Evolutionary conservation across 2,113 vertebrate species (phyloP).

Genomic region (Chaetodon trifascialis): DNA sequence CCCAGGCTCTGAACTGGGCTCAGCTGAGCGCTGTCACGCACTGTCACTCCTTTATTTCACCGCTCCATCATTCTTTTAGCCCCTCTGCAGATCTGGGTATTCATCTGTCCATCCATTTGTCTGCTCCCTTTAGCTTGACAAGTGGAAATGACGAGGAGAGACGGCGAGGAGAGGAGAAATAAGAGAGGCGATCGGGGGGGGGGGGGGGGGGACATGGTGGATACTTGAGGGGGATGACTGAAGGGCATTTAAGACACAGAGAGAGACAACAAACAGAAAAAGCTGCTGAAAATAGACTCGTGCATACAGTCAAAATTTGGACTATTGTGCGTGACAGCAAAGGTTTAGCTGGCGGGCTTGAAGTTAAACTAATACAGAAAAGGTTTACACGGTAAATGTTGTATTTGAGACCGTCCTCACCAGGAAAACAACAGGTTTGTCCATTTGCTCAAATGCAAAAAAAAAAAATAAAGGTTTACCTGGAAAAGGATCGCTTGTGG

Average conservation of each 20-base stretch:
- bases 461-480: neutral
- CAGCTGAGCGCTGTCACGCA: constrained; percentile 67
- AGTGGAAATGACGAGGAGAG: constrained; percentile 70
- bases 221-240: constrained; percentile 36
- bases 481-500: neutral
- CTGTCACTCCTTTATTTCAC: constrained; percentile 75
- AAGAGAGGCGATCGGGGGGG: neutral
- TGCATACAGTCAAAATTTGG: neutral
- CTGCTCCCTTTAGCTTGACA: constrained; percentile 74
- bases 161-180: constrained; percentile 24
- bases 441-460: neutral
- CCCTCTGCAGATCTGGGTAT: constrained; percentile 70
- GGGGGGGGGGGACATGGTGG: neutral
- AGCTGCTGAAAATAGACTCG: neutral
- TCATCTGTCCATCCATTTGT: constrained; percentile 75
- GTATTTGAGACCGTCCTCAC: neutral
- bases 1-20: constrained; percentile 47
- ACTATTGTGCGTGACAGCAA: neutral
- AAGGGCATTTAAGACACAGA: constrained; percentile 38
- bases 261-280: constrained; percentile 19
- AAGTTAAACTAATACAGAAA: neutral
- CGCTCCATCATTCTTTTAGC: constrained; percentile 70
- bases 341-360: neutral
- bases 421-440: neutral
- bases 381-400: neutral